phyloP scores from a whole-genome alignment of 2,888 invertebrate species.

The Drosophila antonietae region DNA sequence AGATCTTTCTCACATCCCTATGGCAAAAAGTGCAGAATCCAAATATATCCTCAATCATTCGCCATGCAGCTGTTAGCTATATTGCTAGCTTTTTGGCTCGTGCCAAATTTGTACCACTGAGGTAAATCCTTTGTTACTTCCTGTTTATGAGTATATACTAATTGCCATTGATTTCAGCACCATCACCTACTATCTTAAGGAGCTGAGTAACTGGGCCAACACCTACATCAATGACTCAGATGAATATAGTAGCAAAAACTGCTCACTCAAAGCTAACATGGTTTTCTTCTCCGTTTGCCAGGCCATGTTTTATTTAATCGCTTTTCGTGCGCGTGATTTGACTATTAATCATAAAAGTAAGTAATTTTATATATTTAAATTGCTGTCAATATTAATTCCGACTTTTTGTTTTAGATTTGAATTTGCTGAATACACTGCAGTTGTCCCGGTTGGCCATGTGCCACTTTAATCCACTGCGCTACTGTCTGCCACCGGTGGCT shows the following conservation, averaged over 20 bases:
- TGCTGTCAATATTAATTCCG: background rate
- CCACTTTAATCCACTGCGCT: conserved; percentile 93
- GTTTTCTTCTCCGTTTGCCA: conserved; percentile 97
- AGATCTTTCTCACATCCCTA: conserved; percentile 89
- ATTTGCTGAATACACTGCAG: conserved; percentile 92
- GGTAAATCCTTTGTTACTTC: conserved; percentile 84
- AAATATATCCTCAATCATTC: conserved; percentile 87
- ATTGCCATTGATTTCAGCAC: conserved; percentile 85
- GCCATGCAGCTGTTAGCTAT: conserved; percentile 90
- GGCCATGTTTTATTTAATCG: conserved; percentile 95
- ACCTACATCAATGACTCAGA: conserved; percentile 88
- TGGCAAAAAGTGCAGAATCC: conserved; percentile 91
- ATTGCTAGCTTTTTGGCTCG: conserved; percentile 91
- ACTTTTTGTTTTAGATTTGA: conserved; percentile 87
- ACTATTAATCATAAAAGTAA: conserved; percentile 91
- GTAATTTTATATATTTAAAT: conserved; percentile 53
- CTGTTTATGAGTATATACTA: background rate
- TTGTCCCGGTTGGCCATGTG: conserved; percentile 94
- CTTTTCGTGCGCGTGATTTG: conserved; percentile 94
- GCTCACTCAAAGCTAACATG: conserved; percentile 89
- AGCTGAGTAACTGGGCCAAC: conserved; percentile 93
- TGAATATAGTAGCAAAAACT: conserved; percentile 78
- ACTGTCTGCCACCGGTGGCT: conserved; percentile 91
- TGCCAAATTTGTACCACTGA: conserved; percentile 87
- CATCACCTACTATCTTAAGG: conserved; percentile 88